Evolutionary conservation across 2,113 vertebrate genomes (phyloP).

Genomic region (Heptranchias perlo): DNA sequence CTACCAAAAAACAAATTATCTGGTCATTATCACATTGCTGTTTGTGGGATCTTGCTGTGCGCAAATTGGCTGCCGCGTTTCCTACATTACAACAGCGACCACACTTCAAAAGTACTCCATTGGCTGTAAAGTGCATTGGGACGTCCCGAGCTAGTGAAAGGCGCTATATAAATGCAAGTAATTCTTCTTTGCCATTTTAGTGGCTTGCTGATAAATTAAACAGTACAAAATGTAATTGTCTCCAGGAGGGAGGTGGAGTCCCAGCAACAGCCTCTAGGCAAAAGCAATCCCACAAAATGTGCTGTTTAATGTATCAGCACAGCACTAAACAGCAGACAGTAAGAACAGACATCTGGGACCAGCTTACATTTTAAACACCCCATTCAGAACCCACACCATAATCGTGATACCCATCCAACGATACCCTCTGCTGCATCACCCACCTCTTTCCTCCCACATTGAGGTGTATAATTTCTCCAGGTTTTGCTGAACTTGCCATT

Average conservation of each 20-base stretch:
- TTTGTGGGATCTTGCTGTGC: background rate
- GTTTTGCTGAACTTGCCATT: slow-evolving; percentile 46
- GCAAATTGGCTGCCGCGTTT: background rate
- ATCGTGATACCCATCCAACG: no score
- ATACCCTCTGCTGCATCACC: background rate
- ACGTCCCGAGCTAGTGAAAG: background rate
- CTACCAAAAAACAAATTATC: background rate
- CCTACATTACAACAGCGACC: background rate
- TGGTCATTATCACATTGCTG: no score
- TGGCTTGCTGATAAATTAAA: no score
- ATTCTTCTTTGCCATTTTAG: background rate
- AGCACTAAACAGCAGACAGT: background rate
- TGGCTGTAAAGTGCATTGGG: no score
- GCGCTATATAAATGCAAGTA: background rate
- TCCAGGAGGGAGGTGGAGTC: background rate
- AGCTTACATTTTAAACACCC: background rate
- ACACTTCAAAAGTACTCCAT: no score
- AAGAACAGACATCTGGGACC: background rate
- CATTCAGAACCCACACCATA: background rate
- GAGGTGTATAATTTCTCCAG: slow-evolving; percentile 67
- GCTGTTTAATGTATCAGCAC: background rate
- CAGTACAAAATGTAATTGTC: no score
- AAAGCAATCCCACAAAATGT: background rate
- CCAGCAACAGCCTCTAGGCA: background rate
- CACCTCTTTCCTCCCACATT: slow-evolving; percentile 72